These are phyloP conservation scores for Trachemys scripta DNA, from an alignment of 2,113 vertebrate genomes.

Conservation along the genomic window DNA sequence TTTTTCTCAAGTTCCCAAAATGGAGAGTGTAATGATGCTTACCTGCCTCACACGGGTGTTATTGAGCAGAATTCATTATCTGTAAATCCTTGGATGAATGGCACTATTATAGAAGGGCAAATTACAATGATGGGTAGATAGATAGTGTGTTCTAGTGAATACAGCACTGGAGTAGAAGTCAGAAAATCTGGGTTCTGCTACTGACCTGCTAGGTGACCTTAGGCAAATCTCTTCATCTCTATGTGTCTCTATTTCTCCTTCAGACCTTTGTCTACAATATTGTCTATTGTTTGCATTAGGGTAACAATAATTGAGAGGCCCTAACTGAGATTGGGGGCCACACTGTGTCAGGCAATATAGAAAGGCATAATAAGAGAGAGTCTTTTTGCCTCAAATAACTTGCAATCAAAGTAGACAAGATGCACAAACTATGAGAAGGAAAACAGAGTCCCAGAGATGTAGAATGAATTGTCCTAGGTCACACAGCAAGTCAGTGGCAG, in stretches of 20 bases:
- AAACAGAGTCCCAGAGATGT: not conserved
- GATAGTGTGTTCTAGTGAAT: rapidly evolving
- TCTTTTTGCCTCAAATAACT: not conserved
- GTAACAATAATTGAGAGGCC: not conserved
- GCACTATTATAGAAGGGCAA: not conserved
- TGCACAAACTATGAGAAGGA: not conserved
- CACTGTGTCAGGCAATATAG: not conserved
- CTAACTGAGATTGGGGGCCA: not conserved
- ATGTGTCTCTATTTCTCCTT: not conserved
- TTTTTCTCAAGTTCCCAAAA: not conserved
- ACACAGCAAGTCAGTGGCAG: not conserved
- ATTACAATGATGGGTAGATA: not conserved
- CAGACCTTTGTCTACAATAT: not conserved
- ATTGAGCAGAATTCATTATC: not conserved
- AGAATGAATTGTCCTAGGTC: not conserved
- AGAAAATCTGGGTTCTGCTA: not conserved
- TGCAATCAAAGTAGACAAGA: not conserved
- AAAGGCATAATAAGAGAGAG: not conserved
- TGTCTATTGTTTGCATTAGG: not conserved
- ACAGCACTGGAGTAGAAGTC: not conserved
- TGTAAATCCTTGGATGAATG: not conserved
- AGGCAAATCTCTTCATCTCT: not conserved
- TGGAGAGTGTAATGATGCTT: not conserved
- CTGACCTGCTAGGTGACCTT: not conserved
- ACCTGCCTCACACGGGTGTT: not conserved